Evolutionary conservation across 2,888 invertebrate species (phyloP).

Genomic region (Chymomyza caudatula): DNA sequence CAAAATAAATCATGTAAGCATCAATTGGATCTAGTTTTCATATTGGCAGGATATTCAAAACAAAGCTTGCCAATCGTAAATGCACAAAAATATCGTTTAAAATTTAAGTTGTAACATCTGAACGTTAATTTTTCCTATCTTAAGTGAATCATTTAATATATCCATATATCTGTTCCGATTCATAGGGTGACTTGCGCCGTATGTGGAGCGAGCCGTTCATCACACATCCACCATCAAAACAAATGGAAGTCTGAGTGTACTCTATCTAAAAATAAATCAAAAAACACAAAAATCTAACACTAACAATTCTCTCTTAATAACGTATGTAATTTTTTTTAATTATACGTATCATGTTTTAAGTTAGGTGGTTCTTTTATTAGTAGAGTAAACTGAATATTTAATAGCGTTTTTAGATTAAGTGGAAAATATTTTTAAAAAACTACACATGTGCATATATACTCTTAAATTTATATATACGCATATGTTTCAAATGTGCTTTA

Average conservation of each 20-base stretch:
- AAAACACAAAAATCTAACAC: slow-evolving; percentile 37
- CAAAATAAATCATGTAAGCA: too few species aligned
- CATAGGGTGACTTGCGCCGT: slow-evolving; percentile 94
- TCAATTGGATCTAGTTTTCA: too few species aligned
- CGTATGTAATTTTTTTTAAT: slow-evolving; percentile 52
- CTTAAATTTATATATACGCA: slow-evolving; percentile 5
- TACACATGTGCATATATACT: background rate
- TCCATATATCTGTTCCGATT: slow-evolving; percentile 33
- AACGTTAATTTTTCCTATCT: background rate
- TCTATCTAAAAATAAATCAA: slow-evolving; percentile 47
- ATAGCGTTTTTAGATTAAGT: slow-evolving; percentile 52
- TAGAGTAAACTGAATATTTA: slow-evolving; percentile 53
- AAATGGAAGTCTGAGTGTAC: slow-evolving; percentile 86
- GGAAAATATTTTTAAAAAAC: slow-evolving; percentile 35
- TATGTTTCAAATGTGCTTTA: slow-evolving; percentile 13
- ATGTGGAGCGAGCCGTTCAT: slow-evolving; percentile 99
- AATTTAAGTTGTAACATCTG: too few species aligned
- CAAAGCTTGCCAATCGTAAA: too few species aligned
- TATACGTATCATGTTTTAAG: slow-evolving; percentile 54
- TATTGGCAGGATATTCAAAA: too few species aligned
- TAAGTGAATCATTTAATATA: background rate
- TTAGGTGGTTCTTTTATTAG: slow-evolving; percentile 54
- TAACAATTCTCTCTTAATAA: slow-evolving; percentile 54
- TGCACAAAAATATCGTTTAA: too few species aligned
- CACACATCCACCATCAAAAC: slow-evolving; percentile 88